Evolutionary conservation across 2,797 vertebrate species (phyloP), one percentile per base, ranked within the genome.

Genomic region (Vultur gryphus): DNA sequence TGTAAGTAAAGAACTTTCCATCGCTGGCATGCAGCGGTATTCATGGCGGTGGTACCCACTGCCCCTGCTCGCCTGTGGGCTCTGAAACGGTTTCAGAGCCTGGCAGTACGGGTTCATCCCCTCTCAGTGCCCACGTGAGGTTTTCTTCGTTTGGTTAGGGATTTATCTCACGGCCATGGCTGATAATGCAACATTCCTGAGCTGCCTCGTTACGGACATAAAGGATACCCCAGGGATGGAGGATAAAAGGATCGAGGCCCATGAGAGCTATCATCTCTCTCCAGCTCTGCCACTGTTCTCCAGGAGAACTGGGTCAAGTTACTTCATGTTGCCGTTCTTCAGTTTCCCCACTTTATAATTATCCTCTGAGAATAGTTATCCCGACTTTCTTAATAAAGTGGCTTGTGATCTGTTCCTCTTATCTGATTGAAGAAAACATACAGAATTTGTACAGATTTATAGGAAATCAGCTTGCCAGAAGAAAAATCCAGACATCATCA

Each of bases 341-440:
- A n/a, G 61, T 90, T 52, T 84, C 58, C 51, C 70, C 14, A 18
- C 89, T 88, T 92, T 41, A n/a, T 91, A 96, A 95, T 95, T 90
- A 93, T 55, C 86, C 39, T 55, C 26, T 13, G 62, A 82, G 79
- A 78, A 89, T 89, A 86, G 79, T 95, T 90, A 72, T 28, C 46
- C 72, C 25, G 25, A 7, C 69, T 86, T 88, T 54, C 28, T 86
- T 81, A 72, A 67, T 24, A 24, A 75, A 58, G 61, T 57, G 46
- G 19, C 33, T 52, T 94, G 80, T 78, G 93, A 84, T 88, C 57
- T 75, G 11, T 39, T 84, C 46, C 35, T 90, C 70, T 72, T 87
- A 87, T 39, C 62, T 84, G 76, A 61, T 84, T 37, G 72, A 87
- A 84, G 84, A 84, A 76, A 93, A 54, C 37, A 17, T 35, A 13